A percentile compares a stretch with the other conserved stretches of the same genome.
Evolutionary conservation across 2,888 invertebrate species (phyloP).

Genomic region (Agrotis segetum): DNA sequence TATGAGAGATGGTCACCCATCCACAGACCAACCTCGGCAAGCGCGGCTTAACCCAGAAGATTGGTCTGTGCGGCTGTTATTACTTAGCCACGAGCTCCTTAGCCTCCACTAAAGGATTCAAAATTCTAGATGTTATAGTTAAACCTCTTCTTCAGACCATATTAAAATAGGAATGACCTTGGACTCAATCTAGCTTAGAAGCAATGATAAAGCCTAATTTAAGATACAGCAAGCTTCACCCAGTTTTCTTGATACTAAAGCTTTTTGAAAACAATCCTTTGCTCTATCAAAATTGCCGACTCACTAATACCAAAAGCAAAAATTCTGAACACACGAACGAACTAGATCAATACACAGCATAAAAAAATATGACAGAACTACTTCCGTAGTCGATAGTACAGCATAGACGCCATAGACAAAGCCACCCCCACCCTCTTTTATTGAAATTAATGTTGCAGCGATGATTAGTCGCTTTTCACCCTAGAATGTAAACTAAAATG

Average conservation of each 20-base stretch:
- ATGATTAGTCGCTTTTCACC: conserved; percentile 73
- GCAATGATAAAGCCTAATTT: too few species aligned
- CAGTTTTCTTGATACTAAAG: too few species aligned
- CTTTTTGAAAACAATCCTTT: not conserved
- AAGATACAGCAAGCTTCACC: too few species aligned
- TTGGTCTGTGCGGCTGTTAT: too few species aligned
- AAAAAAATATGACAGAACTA: conserved; percentile 55
- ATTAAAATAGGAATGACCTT: too few species aligned
- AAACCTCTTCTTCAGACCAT: not conserved
- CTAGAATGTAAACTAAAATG: conserved; percentile 57
- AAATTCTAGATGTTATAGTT: too few species aligned
- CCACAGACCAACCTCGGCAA: too few species aligned
- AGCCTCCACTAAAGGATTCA: too few species aligned
- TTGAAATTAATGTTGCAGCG: conserved; percentile 76
- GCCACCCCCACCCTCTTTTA: conserved; percentile 70
- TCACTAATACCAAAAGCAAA: conserved; percentile 2
- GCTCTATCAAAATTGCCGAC: not conserved
- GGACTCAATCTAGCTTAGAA: too few species aligned
- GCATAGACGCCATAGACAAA: conserved; percentile 60
- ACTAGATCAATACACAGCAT: conserved; percentile 30
- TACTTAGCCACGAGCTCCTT: too few species aligned
- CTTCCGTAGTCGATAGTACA: conserved; percentile 53
- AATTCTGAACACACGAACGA: not conserved
- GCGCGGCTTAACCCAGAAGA: too few species aligned
- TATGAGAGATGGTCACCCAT: too few species aligned